Evolutionary conservation across 2,888 invertebrate species (phyloP).

Genomic region (Drosophila ezoana): DNA sequence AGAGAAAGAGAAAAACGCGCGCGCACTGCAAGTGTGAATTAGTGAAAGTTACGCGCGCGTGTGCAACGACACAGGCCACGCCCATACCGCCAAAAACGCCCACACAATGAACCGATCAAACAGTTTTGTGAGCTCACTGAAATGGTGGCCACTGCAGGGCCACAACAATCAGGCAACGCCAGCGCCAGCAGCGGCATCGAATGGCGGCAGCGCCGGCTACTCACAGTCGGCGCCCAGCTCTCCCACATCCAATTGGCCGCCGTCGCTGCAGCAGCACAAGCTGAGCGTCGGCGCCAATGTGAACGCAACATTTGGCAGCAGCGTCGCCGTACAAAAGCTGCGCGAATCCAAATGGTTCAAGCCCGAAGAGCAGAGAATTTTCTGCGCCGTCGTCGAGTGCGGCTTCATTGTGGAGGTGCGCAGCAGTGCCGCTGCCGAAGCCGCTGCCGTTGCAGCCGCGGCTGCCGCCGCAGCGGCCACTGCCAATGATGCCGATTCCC

Average conservation of each 20-base stretch:
- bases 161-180: conserved; percentile 71
- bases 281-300: conserved; percentile 52
- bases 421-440: conserved; percentile 82
- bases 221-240: conserved; percentile 75
- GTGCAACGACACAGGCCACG: conserved; percentile 40
- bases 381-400: conserved; percentile 90
- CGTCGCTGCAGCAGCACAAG: conserved; percentile 56
- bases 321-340: conserved; percentile 89
- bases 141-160: conserved; percentile 84
- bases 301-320: conserved; percentile 77
- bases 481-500: conserved; percentile 57
- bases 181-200: conserved; percentile 38
- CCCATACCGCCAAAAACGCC: conserved; percentile 25
- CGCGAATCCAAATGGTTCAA: conserved; percentile 91
- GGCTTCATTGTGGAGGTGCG: conserved; percentile 90
- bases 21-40: conserved; percentile 50
- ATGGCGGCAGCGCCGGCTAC: conserved; percentile 45
- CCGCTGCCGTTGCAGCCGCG: conserved; percentile 79
- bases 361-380: conserved; percentile 89
- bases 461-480: conserved; percentile 56
- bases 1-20: conserved; percentile 32
- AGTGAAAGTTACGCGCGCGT: conserved; percentile 65
- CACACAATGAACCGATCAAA: conserved; percentile 83
- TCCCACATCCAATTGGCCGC: conserved; percentile 70
- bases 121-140: conserved; percentile 84